Evolutionary conservation across 2,113 vertebrate genomes (phyloP), one percentile per base, ranked within the genome.

Genomic region (Gnathonemus longibarbis): DNA sequence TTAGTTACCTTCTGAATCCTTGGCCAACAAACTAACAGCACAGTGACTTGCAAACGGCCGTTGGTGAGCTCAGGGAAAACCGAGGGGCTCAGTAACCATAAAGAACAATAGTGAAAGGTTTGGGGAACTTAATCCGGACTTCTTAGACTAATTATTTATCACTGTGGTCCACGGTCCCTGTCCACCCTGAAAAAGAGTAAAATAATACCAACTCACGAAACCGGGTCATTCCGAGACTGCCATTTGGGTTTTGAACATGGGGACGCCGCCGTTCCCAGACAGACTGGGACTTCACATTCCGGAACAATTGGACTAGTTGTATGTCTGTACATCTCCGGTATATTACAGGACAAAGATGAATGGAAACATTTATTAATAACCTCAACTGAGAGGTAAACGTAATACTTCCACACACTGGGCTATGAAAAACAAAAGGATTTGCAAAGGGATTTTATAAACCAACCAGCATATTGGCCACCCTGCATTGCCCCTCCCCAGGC

Each of bases 21-120:
- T 27, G 45, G 45, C 84, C 48, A 80, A 49, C 45, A 49, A 86
- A 50, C 35, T 84, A 84, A 45, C 6, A 1, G 15, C 17, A 84
- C 39, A 24, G 46, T 45, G 83, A 84, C 39, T 45, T 45, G 46
- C 35, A 45, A 10, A 84, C 3, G 45, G 21, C 48, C 11, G n/a
- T 86, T 86, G 45, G 45, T 5, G 2, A 86, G 21, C 21, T 24
- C 5, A 11, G 24, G 9, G 2, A 27, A n/a, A 31, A 31, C 11
- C 0, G 0, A 15, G 24, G 11, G 42, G 19, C 45, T 24, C 48
- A 86, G 45, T 86, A 86, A 27, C 45, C 24, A 50, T 15, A 6
- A 10, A 49, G 84, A 86, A 86, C 84, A 86, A 86, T 49, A 85
- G 83, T 42, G 74, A 80, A 80, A 80, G 74, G 74, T 39, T 70